phyloP scores from a whole-genome alignment of 2,888 invertebrate species.

The Oscheius onirici region DNA sequence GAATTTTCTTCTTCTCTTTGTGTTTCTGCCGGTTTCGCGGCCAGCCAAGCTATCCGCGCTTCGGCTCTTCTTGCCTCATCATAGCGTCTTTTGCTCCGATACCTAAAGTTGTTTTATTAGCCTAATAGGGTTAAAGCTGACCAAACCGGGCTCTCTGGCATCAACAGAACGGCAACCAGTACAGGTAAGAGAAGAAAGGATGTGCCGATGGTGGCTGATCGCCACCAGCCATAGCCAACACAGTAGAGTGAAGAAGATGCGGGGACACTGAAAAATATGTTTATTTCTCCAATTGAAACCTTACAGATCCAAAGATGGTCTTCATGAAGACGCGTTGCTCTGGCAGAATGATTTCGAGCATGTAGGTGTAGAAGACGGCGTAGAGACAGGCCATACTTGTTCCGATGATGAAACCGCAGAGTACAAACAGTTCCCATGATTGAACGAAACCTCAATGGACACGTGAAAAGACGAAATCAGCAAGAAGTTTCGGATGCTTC shows the following conservation, averaged over 20 bases:
- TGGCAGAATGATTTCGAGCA: constrained; percentile 47
- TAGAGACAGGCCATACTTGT: constrained; percentile 47
- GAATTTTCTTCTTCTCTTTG: neutral
- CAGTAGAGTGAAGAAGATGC: constrained; percentile 51
- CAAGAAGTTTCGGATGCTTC: neutral
- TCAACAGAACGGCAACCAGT: constrained; percentile 34
- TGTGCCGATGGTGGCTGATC: constrained; percentile 43
- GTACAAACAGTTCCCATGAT: constrained; percentile 44
- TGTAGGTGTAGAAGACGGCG: constrained; percentile 52
- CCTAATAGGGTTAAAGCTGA: neutral
- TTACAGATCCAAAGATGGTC: constrained; percentile 52
- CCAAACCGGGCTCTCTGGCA: constrained; percentile 56
- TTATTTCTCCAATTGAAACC: constrained; percentile 19
- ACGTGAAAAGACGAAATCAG: neutral
- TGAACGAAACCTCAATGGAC: constrained; percentile 50
- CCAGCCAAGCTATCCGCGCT: constrained; percentile 31
- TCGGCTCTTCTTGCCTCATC: constrained; percentile 41
- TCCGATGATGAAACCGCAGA: constrained; percentile 44
- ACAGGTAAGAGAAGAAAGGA: constrained; percentile 38
- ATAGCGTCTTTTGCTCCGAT: constrained; percentile 32
- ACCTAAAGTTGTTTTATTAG: neutral
- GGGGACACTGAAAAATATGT: constrained; percentile 48
- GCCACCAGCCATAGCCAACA: constrained; percentile 46
- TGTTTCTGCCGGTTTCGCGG: neutral
- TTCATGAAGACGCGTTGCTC: constrained; percentile 51